phyloP scores from a whole-genome alignment of 2,888 invertebrate species.

The Trachelus stipa region DNA sequence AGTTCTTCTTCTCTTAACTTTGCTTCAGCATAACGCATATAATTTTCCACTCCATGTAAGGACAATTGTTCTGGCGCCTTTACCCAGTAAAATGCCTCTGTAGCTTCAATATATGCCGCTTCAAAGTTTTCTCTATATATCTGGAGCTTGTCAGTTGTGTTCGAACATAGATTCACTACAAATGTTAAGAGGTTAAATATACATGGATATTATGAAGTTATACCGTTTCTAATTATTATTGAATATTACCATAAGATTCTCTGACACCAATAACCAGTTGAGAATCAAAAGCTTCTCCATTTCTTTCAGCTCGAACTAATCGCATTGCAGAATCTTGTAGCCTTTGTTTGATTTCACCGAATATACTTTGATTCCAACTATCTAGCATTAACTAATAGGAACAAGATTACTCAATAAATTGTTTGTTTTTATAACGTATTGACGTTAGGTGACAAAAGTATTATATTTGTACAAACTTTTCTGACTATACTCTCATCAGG shows the following conservation, averaged over 20 bases:
- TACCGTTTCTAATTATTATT: neutral
- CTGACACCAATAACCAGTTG: constrained; percentile 97
- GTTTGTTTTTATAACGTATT: neutral
- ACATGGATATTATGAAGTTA: constrained; percentile 2
- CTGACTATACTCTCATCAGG: constrained; percentile 92
- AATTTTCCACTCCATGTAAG: constrained; percentile 93
- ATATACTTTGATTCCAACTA: constrained; percentile 98
- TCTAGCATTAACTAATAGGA: constrained; percentile 89
- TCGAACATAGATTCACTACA: constrained; percentile 94
- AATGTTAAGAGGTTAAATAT: constrained; percentile 39
- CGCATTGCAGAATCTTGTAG: constrained; percentile 97
- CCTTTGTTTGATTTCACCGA: constrained; percentile 92
- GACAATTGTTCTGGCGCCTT: constrained; percentile 92
- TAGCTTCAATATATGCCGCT: constrained; percentile 94
- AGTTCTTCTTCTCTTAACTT: constrained; percentile 96
- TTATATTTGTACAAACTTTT: constrained; percentile 66
- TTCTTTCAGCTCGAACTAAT: constrained; percentile 94
- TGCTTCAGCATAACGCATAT: constrained; percentile 96
- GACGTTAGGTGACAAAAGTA: neutral
- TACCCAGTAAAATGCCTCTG: constrained; percentile 91
- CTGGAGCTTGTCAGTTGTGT: constrained; percentile 90
- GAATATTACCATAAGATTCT: constrained; percentile 88
- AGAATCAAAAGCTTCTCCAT: constrained; percentile 98
- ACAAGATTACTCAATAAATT: neutral
- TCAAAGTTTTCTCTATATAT: constrained; percentile 98